Evolutionary conservation across 2,888 invertebrate genomes (phyloP).

Genomic region (Xylophagus ater): DNA sequence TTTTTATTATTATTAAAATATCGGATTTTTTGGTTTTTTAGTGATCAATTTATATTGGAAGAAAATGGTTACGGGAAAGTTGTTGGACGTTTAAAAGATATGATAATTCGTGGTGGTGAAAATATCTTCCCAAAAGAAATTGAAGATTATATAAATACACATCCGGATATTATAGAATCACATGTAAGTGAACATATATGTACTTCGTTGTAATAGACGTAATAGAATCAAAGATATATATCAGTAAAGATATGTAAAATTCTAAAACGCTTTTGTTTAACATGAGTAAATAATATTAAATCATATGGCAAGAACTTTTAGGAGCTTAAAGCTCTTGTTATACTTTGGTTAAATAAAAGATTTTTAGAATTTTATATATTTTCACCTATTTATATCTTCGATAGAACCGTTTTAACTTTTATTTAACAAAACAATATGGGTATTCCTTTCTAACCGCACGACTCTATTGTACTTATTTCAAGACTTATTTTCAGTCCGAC

Average conservation of each 20-base stretch:
- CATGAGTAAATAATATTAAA: too few species aligned
- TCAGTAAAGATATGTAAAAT: too few species aligned
- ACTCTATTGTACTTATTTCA: too few species aligned
- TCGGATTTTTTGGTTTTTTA: slow-evolving; percentile 12
- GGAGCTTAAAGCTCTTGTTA: too few species aligned
- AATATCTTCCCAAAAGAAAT: slow-evolving; percentile 73
- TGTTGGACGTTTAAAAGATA: slow-evolving; percentile 61
- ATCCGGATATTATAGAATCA: slow-evolving; percentile 56
- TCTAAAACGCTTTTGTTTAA: too few species aligned
- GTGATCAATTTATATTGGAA: slow-evolving; percentile 48
- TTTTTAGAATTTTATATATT: too few species aligned
- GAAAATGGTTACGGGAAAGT: slow-evolving; percentile 56
- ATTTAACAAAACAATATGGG: too few species aligned
- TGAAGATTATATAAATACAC: slow-evolving; percentile 57
- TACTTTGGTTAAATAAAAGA: neutral
- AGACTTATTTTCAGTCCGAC: too few species aligned
- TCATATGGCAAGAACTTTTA: too few species aligned
- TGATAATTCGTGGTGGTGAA: slow-evolving; percentile 72
- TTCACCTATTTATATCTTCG: too few species aligned
- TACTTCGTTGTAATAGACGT: neutral
- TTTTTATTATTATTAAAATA: neutral
- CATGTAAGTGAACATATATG: slow-evolving; percentile 41
- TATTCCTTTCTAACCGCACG: too few species aligned
- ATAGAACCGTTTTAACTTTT: too few species aligned
- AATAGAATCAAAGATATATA: neutral